Conservation (phyloP, 2,888 invertebrate genomes). For the Abrostola triplasia region DNA sequence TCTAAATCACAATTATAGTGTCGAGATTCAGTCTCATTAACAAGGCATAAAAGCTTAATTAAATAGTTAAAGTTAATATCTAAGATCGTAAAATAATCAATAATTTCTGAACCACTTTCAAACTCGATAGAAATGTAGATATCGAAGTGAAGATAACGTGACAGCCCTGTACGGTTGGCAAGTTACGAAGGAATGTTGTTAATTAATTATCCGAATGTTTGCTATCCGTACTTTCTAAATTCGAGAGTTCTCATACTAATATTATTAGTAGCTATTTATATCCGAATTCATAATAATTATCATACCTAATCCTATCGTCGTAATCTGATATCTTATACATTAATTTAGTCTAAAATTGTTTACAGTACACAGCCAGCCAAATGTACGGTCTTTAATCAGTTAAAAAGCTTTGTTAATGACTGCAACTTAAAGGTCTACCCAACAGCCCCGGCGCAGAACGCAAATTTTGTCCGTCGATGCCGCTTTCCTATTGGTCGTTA, state of each 20-base stretch:
- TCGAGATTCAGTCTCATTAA: too few relatives aligned
- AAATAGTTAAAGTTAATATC: background rate
- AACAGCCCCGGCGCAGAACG: too few relatives aligned
- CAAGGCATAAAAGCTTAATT: too few relatives aligned
- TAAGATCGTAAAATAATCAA: background rate
- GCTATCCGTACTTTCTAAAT: slow-evolving; percentile 56
- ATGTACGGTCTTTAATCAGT: too few relatives aligned
- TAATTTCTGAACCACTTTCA: slow-evolving; percentile 11
- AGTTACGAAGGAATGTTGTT: slow-evolving; percentile 49
- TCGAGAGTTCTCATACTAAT: slow-evolving; percentile 32
- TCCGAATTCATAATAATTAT: background rate
- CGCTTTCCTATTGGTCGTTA: too few relatives aligned
- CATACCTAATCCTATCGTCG: background rate
- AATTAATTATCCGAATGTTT: slow-evolving; percentile 55
- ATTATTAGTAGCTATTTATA: slow-evolving; percentile 13
- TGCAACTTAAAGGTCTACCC: too few relatives aligned
- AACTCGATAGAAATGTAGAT: slow-evolving; percentile 15
- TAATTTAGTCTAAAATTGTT: too few relatives aligned
- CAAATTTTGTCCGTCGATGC: too few relatives aligned
- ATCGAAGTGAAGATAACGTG: slow-evolving; percentile 20
- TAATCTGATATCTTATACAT: background rate
- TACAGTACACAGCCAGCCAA: too few relatives aligned
- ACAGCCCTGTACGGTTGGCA: slow-evolving; percentile 40
- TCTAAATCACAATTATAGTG: too few relatives aligned
- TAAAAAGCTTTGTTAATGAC: too few relatives aligned